Conservation (phyloP, 2,888 invertebrate genomes). For the Dendrolimus houi region DNA sequence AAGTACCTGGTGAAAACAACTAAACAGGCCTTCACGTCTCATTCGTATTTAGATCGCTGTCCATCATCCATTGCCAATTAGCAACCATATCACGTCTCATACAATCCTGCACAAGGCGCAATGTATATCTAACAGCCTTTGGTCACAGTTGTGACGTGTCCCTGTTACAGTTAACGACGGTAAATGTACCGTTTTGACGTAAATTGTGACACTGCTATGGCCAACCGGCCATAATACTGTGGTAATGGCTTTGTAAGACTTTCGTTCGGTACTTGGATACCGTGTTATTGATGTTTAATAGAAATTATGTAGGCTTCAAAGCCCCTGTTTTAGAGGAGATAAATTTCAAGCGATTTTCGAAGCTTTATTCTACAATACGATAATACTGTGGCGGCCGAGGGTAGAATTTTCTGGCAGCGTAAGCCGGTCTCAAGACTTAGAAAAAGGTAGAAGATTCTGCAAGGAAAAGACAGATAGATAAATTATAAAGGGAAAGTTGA, state of each 20-base stretch:
- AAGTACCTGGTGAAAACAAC: background rate
- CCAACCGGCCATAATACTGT: background rate
- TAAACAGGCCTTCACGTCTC: background rate
- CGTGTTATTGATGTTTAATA: no score
- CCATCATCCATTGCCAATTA: background rate
- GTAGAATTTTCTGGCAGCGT: no score
- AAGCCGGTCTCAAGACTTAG: no score
- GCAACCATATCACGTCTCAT: background rate
- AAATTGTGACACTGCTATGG: background rate
- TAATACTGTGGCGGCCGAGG: no score
- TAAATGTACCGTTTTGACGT: background rate
- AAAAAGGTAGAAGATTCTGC: no score
- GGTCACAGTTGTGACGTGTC: background rate
- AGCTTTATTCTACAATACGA: no score
- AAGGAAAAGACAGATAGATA: no score
- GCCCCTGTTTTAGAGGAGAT: no score
- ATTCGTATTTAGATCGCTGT: background rate
- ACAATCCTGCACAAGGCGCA: background rate
- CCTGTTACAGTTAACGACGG: background rate
- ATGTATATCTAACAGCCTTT: background rate
- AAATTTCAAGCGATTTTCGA: no score
- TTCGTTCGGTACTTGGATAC: no score
- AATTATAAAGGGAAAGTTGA: no score
- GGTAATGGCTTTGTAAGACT: background rate
- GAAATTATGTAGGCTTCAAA: no score